Percentiles rank a stretch among this genome's conserved stretches.
These are phyloP conservation scores for Cinclus mexicanus DNA, from an alignment of 2,113 vertebrate genomes.

Conservation along the genomic window DNA sequence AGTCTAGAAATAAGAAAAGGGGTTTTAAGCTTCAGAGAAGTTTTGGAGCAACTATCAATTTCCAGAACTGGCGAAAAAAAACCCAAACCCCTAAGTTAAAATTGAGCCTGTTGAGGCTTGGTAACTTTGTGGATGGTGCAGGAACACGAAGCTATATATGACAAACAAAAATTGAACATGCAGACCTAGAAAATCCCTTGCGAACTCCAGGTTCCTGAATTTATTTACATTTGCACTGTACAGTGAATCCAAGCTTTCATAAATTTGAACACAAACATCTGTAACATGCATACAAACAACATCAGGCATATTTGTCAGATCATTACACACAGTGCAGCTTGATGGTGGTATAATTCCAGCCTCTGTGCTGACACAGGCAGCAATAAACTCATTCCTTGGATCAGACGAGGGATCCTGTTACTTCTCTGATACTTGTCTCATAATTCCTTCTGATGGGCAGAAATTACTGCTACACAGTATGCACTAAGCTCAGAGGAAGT, in stretches of 20 bases:
- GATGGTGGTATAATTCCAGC: neutral
- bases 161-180: neutral
- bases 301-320: neutral
- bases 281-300: neutral
- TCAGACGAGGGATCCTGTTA: neutral
- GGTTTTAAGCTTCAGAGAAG: neutral
- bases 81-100: neutral
- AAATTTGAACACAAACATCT: neutral
- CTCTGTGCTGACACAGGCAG: neutral
- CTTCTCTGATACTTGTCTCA: neutral
- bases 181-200: neutral
- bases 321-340: neutral
- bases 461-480: neutral
- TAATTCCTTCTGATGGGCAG: neutral
- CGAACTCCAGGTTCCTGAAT: neutral
- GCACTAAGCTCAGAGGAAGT: neutral
- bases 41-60: neutral
- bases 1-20: neutral
- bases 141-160: accelerated
- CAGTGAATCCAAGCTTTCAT: neutral
- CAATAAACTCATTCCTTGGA: neutral
- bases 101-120: neutral
- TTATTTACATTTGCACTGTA: neutral
- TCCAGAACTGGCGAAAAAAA: neutral
- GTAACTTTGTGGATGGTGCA: neutral